Conservation (phyloP, 2,888 invertebrate species). For the Atethmia centrago region DNA sequence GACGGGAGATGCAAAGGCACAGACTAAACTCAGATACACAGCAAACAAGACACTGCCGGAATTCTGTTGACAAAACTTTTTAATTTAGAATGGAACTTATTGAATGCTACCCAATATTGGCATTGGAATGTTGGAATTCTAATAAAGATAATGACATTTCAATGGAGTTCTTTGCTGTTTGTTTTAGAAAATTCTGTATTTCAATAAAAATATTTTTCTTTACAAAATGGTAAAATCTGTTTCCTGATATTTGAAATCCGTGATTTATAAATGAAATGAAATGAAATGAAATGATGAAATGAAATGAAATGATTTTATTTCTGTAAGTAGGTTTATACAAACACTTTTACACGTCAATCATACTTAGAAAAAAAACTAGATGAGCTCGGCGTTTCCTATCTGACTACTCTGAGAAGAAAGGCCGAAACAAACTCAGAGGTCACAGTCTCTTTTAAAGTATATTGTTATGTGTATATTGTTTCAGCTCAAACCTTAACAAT, state of each 20-base stretch:
- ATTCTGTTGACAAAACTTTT: slow-evolving; percentile 29
- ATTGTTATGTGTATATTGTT: too few species aligned
- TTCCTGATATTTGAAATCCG: too few species aligned
- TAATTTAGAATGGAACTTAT: slow-evolving; percentile 30
- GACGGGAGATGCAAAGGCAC: slow-evolving; percentile 28
- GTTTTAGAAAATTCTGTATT: background rate
- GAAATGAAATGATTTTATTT: too few species aligned
- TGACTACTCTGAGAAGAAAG: too few species aligned
- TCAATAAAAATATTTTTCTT: background rate
- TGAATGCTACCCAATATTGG: slow-evolving; percentile 7
- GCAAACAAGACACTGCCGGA: slow-evolving; percentile 9
- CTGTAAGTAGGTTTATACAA: too few species aligned
- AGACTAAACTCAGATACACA: slow-evolving; percentile 6
- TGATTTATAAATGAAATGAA: background rate
- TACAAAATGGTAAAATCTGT: background rate
- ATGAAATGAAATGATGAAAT: too few species aligned
- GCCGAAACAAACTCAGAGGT: too few species aligned
- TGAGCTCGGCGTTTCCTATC: too few species aligned
- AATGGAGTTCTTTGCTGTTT: background rate
- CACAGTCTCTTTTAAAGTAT: too few species aligned
- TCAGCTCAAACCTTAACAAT: background rate
- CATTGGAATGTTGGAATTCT: background rate
- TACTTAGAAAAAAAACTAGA: too few species aligned
- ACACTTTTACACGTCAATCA: too few species aligned
- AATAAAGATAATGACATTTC: slow-evolving; percentile 2